These are phyloP conservation scores for Plectropomus leopardus DNA, from an alignment of 2,113 vertebrate species.

Conservation along the genomic window DNA sequence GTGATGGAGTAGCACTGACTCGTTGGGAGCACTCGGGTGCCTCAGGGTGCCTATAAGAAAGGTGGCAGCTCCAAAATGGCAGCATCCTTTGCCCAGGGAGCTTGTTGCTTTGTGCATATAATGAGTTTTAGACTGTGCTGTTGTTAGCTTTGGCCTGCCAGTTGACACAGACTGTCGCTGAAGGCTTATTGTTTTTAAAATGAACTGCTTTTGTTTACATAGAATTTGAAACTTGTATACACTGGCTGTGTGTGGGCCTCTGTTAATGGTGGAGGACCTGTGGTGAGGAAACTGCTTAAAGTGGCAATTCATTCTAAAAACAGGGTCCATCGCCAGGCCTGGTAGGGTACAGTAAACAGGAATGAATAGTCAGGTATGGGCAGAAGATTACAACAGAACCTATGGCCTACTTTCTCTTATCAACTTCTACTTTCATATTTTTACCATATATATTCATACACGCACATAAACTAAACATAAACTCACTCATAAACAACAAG, in stretches of 20 bases:
- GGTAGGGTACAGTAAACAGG: not conserved
- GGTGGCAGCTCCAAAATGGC: conserved; percentile 18
- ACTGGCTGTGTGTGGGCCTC: conserved; percentile 29
- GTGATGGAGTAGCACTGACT: conserved; percentile 10
- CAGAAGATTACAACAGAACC: not conserved
- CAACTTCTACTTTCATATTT: not conserved
- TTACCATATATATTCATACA: not conserved
- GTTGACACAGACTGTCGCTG: not conserved
- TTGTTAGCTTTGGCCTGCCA: not conserved
- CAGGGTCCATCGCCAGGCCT: not conserved
- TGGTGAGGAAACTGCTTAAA: conserved; percentile 21
- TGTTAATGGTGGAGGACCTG: conserved; percentile 24
- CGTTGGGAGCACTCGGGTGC: not conserved
- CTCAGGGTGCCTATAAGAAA: conserved; percentile 7
- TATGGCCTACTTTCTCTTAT: not conserved
- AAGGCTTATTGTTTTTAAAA: conserved; percentile 7
- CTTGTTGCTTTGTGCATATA: not conserved
- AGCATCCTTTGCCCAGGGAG: conserved; percentile 13
- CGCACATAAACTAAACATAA: no score
- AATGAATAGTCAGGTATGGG: not conserved
- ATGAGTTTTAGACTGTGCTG: not conserved
- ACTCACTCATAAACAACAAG: conserved; percentile 6
- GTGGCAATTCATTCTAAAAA: conserved; percentile 24
- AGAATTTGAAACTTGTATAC: conserved; percentile 18
- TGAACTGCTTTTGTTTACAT: conserved; percentile 15